phyloP scores from a whole-genome alignment of 2,797 vertebrate species.

The Sebastolobus altivelis region DNA sequence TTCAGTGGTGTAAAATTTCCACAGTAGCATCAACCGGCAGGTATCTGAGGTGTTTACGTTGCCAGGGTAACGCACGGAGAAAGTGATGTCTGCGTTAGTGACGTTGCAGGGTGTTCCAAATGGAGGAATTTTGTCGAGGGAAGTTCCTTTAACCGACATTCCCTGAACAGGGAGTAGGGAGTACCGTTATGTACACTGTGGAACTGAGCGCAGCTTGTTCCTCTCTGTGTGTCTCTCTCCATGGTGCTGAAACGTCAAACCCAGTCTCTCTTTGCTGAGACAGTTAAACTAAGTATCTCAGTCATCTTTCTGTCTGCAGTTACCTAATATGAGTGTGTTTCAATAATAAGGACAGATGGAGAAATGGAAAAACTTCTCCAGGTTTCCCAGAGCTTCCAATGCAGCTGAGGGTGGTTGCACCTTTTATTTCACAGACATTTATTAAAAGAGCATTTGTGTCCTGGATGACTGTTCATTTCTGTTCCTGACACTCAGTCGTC shows the following conservation, averaged over 20 bases:
- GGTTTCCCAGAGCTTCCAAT: not conserved
- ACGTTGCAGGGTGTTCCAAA: not conserved
- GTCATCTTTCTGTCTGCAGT: not conserved
- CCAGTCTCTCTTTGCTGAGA: not conserved
- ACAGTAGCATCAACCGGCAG: not conserved
- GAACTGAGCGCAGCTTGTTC: not conserved
- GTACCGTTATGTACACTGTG: fast-evolving
- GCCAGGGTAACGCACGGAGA: too few relatives aligned
- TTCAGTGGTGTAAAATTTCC: not conserved
- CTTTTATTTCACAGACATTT: not conserved
- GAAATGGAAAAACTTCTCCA: not conserved
- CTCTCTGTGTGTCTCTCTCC: not conserved
- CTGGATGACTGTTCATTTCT: not conserved
- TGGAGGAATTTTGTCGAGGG: not conserved
- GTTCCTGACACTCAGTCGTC: not conserved
- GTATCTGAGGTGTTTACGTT: not conserved
- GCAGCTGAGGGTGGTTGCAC: too few relatives aligned
- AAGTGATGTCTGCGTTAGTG: not conserved
- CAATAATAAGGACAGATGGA: not conserved
- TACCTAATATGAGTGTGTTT: too few relatives aligned
- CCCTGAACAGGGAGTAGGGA: not conserved
- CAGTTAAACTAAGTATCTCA: not conserved
- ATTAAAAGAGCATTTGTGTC: not conserved
- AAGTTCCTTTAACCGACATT: not conserved
- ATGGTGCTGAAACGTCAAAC: not conserved